Evolutionary conservation across 2,113 vertebrate species (phyloP).

Genomic region (Prunella fulvescens): DNA sequence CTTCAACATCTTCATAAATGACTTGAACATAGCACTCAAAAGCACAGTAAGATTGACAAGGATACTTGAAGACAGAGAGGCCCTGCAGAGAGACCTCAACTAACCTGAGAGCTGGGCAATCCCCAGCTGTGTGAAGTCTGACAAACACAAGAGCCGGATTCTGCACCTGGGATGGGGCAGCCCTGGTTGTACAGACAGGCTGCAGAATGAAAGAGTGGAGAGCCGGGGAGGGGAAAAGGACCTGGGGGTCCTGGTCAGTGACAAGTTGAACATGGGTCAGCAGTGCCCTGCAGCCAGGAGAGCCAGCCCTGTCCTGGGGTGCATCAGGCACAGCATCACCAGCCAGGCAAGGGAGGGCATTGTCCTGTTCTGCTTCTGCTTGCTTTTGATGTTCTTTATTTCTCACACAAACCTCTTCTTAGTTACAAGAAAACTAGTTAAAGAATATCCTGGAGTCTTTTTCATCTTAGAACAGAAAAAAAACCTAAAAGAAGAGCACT

Average conservation of each 20-base stretch:
- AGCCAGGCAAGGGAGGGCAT: accelerated
- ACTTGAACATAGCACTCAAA: not conserved
- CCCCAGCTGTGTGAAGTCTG: accelerated
- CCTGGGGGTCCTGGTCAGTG: accelerated
- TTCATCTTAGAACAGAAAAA: slow-evolving; percentile 63
- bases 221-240: accelerated
- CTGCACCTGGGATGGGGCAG: not conserved
- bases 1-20: not conserved
- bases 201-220: not conserved
- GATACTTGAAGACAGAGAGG: no score
- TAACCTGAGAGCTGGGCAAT: not conserved
- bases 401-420: slow-evolving; percentile 16
- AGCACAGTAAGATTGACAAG: not conserved
- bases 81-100: not conserved
- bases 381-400: slow-evolving; percentile 59
- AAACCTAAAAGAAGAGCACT: slow-evolving; percentile 57
- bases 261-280: accelerated
- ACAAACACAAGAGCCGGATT: not conserved
- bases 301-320: accelerated
- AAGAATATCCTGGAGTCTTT: slow-evolving; percentile 41
- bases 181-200: accelerated
- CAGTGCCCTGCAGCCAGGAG: not conserved
- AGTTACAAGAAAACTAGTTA: not conserved
- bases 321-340: not conserved
- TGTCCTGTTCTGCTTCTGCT: not conserved